Base-by-base conservation (phyloP, 2,888 invertebrate species). In the Anagyrus pseudococci region DNA sequence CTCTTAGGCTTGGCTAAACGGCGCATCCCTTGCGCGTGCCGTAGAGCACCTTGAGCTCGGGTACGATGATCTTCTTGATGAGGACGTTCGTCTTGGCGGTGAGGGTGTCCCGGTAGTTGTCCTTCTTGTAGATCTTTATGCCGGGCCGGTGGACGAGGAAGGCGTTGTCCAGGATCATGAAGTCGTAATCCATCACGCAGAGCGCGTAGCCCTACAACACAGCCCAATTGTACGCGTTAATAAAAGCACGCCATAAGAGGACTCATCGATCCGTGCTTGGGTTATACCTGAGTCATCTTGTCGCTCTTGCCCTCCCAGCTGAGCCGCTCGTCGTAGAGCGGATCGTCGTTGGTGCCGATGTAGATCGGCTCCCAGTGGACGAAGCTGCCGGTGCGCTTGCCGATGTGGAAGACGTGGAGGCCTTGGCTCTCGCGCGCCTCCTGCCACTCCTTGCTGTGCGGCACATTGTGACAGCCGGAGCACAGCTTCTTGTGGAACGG, bases 301-400 rank as follows among this genome's bases (percentile, higher is more conserved):
- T 96, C 96, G 81, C 93, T 91, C 82, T 93, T 93, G 46, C 96
- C 96, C 78, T 96, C 95, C 95, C 96, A 96, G 78, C 93, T 93
- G 66, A 96, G 87, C 75, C 95, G 85, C 79, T 96, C 95, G 71
- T 96, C 96, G 78, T 96, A 96, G 69, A 91, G 85, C 0, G 95
- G 94, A 74, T 94, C 95, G 20, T 86, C 84, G 80, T 95, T 90
- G 0, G 94, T 94, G 19, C 96, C 95, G 64, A 96, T 94, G 76
- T 92, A 96, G 71, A 96, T 94, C 10, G 96, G 96, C 82, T 96
- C 96, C 96, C 96, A 96, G 78, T 92, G 92, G 29, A 90, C 85
- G 78, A 87, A 92, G 72, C 87, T 87, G 15, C 92, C 91, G 25
- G 86, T 88, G 52, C 94, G 85, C 76, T 94, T 94, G 29, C 93